Evolutionary conservation across 2,888 invertebrate genomes (phyloP).

Genomic region (Teleiodes luculella): DNA sequence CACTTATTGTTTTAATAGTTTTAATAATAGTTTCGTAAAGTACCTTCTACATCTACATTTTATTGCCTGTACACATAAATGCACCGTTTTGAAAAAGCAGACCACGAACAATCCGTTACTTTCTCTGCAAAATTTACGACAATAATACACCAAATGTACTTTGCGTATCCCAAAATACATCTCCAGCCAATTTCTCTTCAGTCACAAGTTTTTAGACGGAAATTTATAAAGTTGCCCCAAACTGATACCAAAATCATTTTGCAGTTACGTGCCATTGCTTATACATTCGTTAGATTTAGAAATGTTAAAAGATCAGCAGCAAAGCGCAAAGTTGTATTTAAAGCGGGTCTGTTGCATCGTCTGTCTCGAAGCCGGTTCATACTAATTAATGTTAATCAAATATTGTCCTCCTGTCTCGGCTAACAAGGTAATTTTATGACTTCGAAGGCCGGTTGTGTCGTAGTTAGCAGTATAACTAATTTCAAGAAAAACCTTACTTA

Average conservation of each 20-base stretch:
- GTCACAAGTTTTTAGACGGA: not conserved
- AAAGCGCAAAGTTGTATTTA: slow-evolving; percentile 20
- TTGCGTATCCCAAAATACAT: slow-evolving; percentile 31
- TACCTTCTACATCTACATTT: too few relatives aligned
- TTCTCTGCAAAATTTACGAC: slow-evolving; percentile 39
- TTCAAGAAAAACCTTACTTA: too few relatives aligned
- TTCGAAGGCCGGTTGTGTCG: not conserved
- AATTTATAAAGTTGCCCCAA: slow-evolving; percentile 22
- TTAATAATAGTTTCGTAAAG: too few relatives aligned
- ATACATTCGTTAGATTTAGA: not conserved
- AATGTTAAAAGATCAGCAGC: not conserved
- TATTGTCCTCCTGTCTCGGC: slow-evolving; percentile 57
- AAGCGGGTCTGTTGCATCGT: slow-evolving; percentile 50
- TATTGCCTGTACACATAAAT: too few relatives aligned
- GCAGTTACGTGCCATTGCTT: too few relatives aligned
- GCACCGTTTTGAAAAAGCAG: slow-evolving; percentile 18
- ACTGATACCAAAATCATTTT: not conserved
- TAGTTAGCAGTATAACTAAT: not conserved
- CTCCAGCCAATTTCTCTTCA: slow-evolving; percentile 24
- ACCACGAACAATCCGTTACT: slow-evolving; percentile 53
- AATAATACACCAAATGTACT: slow-evolving; percentile 31
- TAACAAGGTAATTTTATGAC: slow-evolving; percentile 31
- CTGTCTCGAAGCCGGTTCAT: slow-evolving; percentile 58
- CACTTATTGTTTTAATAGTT: too few relatives aligned
- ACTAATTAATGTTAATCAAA: slow-evolving; percentile 77